Base-by-base conservation (phyloP, 2,797 vertebrate genomes). In the Carapus acus region DNA sequence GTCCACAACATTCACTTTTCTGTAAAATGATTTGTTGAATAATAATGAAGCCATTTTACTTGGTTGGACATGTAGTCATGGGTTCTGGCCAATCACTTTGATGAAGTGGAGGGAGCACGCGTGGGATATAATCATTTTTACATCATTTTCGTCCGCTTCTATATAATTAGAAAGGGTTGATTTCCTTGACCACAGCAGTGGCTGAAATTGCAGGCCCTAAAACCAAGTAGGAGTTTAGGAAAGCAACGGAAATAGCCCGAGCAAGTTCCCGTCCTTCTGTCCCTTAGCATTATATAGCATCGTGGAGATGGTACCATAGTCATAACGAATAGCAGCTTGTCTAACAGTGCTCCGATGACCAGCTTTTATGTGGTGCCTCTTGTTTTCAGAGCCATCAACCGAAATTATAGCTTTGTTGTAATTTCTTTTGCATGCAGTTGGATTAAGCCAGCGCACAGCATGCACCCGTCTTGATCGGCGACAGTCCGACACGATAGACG, bases 151-250 rank as follows among this genome's bases (percentile, higher is more conserved):
- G 74, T 74, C 68, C 76, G 80, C 77, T 54, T 43, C 66, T 58
- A 64, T 83, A 83, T 90, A 90, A 90, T 90, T 88, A 88, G 78
- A 85, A 85, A 84, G 83, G 76, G 74, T 76, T 81, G 85, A 79
- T 82, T 88, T 87, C 70, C 71, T 82, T 73, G 77, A 85, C 84
- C 86, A 78, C 85, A 83, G 84, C 68, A 75, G 71, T 71, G 68
- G 45, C 73, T 84, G 66, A 88, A 89, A 88, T 88, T 88, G 85
- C 73, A 86, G 87, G 80, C 76, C 71, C 78, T 60, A 5, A 27
- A 27, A 78, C 57, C 51, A 49, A 62, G 76, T 56, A 47, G 67
- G 74, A 37, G 73, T 80, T 78, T 59, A 76, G 80, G 72, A 80
- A 80, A 80, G 79, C 65, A 58, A 71, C 83, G 67, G 73, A 86